Evolutionary conservation across 2,888 invertebrate species (phyloP).

Genomic region (Lissonota sp.): DNA sequence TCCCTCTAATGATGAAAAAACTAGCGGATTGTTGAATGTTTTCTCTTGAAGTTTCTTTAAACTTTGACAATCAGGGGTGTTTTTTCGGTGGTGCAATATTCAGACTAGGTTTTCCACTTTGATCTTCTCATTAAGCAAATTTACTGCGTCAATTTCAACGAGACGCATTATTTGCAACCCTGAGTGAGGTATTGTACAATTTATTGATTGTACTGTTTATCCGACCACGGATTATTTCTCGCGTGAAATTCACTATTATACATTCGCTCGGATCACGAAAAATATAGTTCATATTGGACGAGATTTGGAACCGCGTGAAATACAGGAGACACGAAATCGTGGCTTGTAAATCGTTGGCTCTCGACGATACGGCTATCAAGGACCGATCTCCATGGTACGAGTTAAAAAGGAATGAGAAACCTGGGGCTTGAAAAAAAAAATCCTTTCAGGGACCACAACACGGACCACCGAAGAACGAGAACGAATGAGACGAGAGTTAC

Average conservation of each 20-base stretch:
- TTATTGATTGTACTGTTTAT: too few relatives aligned
- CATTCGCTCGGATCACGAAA: neutral
- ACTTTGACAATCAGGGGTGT: neutral
- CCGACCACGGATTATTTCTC: too few relatives aligned
- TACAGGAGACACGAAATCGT: constrained; percentile 11
- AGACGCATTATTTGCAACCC: constrained; percentile 81
- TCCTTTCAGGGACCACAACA: constrained; percentile 41
- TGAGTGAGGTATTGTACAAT: constrained; percentile 75
- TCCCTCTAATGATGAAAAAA: neutral
- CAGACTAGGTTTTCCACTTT: constrained; percentile 69
- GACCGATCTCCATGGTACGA: constrained; percentile 36
- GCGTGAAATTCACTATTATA: too few relatives aligned
- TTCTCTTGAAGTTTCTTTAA: neutral
- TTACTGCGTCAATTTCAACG: constrained; percentile 73
- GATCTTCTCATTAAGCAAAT: constrained; percentile 73
- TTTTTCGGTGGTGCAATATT: neutral
- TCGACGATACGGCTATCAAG: constrained; percentile 24
- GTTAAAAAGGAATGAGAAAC: constrained; percentile 10
- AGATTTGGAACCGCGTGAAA: neutral
- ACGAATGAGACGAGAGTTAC: constrained; percentile 41
- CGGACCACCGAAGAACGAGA: constrained; percentile 51
- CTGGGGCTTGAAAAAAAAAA: neutral
- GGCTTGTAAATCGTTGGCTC: constrained; percentile 26
- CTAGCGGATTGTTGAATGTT: neutral
- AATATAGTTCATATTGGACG: neutral